phyloP scores from a whole-genome alignment of 2,113 vertebrate genomes.

The Potamarius usumacintae region DNA sequence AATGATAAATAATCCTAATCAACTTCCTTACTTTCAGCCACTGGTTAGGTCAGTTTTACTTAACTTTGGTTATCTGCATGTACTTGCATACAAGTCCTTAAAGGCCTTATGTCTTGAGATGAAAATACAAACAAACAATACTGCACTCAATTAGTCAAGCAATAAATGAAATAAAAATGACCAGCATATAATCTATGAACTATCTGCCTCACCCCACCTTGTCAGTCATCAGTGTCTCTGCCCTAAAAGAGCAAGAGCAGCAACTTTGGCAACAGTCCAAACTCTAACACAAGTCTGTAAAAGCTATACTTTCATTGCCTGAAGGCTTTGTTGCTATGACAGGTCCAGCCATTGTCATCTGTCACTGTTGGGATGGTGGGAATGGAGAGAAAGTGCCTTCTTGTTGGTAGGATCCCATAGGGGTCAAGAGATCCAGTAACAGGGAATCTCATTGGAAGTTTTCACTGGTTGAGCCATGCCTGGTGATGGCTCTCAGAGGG shows the following conservation, averaged over 20 bases:
- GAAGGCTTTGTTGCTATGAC: conserved; percentile 17
- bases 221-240: conserved; percentile 1
- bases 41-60: conserved; percentile 9
- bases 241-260: not conserved
- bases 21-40: not conserved
- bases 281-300: not conserved
- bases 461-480: conserved; percentile 66
- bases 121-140: conserved; percentile 11
- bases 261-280: conserved; percentile 5
- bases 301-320: not conserved
- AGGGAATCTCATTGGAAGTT: conserved; percentile 66
- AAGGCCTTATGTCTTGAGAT: not conserved
- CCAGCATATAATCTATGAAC: conserved; percentile 22
- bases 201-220: not conserved
- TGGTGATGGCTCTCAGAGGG: conserved; percentile 69
- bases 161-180: conserved; percentile 11
- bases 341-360: conserved; percentile 52
- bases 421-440: conserved; percentile 45
- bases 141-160: not conserved
- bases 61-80: conserved; percentile 20
- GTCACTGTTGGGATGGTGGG: conserved; percentile 19
- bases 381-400: conserved; percentile 32
- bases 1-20: conserved; percentile 22
- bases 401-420: conserved; percentile 44
- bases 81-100: not conserved